Percentiles rank a stretch among this genome's conserved stretches.
These are phyloP conservation scores for Parotocinclus haroldoi DNA, from an alignment of 2,797 vertebrate species.

Conservation along the genomic window DNA sequence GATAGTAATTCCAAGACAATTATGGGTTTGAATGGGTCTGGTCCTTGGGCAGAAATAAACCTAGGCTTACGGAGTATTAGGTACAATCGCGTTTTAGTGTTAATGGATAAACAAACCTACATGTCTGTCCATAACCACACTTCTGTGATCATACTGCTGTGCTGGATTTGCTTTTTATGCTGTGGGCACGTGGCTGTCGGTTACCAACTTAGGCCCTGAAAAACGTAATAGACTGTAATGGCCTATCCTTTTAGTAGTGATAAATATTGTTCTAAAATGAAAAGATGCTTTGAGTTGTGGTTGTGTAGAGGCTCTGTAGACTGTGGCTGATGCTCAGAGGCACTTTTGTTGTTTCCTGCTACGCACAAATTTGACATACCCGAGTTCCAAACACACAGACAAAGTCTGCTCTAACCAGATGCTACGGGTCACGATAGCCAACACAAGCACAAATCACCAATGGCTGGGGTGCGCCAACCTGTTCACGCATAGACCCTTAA, in stretches of 20 bases:
- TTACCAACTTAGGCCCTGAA: slow-evolving; percentile 25
- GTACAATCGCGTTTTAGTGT: slow-evolving; percentile 41
- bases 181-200: slow-evolving; percentile 18
- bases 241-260: slow-evolving; percentile 13
- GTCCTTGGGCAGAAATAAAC: slow-evolving; percentile 37
- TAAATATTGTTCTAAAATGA: slow-evolving; percentile 22
- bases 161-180: slow-evolving; percentile 15
- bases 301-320: slow-evolving; percentile 9
- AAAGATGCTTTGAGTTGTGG: slow-evolving; percentile 2
- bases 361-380: neutral
- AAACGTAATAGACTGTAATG: slow-evolving; percentile 17
- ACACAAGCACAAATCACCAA: slow-evolving; percentile 11
- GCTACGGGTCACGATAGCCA: neutral
- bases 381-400: neutral
- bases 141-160: slow-evolving; percentile 22
- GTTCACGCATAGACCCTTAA: slow-evolving; percentile 42
- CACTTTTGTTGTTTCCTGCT: slow-evolving; percentile 14
- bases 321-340: neutral
- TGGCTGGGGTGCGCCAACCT: slow-evolving; percentile 26
- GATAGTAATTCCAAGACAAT: slow-evolving; percentile 45
- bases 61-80: slow-evolving; percentile 41
- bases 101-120: slow-evolving; percentile 45
- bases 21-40: slow-evolving; percentile 54
- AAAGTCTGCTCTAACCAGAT: no score
- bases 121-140: slow-evolving; percentile 41